phyloP scores from a whole-genome alignment of 2,113 vertebrate species.

The Sturnira hondurensis region DNA sequence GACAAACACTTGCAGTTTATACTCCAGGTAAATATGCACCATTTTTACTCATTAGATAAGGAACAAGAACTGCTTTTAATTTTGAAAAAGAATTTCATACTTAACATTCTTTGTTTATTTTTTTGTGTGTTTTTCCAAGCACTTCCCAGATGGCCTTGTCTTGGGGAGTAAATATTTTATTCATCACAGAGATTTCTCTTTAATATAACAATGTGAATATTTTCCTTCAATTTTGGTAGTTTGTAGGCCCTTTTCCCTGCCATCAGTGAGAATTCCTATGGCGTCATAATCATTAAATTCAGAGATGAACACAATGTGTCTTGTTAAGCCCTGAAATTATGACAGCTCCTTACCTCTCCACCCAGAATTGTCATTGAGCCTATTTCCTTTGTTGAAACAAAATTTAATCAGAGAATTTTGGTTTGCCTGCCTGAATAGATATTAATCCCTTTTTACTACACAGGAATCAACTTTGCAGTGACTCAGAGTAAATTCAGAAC shows the following conservation, averaged over 20 bases:
- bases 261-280: not conserved
- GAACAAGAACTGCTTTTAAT: constrained; percentile 15
- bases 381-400: not conserved
- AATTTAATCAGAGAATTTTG: constrained; percentile 12
- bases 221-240: not conserved
- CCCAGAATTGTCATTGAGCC: not conserved
- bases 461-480: not conserved
- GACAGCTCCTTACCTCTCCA: not conserved
- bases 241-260: not conserved
- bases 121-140: not conserved
- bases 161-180: not conserved
- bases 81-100: not conserved
- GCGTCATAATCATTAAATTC: constrained; percentile 12
- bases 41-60: constrained; percentile 29
- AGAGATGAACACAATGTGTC: not conserved
- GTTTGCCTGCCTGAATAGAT: not conserved
- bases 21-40: not conserved
- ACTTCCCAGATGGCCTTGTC: constrained; percentile 39
- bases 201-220: not conserved
- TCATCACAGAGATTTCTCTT: constrained; percentile 17
- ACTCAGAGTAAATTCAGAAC: constrained; percentile 17
- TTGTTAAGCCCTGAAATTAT: not conserved
- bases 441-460: not conserved
- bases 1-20: not conserved
- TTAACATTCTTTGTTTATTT: constrained; percentile 40